phyloP scores from a whole-genome alignment of 2,888 invertebrate species.

The Alsophila aescularia region DNA sequence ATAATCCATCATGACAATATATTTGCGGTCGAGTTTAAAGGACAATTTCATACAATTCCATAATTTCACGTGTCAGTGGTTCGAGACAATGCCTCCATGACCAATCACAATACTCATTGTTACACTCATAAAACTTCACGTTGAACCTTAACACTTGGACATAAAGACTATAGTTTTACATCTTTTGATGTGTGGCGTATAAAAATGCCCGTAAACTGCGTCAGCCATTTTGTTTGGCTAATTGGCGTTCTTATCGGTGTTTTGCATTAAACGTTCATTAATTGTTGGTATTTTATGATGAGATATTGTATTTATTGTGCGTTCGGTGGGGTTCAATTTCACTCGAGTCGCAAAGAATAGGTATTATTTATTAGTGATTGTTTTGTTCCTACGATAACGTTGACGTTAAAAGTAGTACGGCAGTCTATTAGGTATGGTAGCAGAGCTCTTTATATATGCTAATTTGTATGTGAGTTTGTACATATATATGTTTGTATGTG shows the following conservation, averaged over 20 bases:
- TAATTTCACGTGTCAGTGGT: conserved; percentile 55
- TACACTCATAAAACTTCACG: conserved; percentile 26
- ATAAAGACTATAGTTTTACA: conserved; percentile 20
- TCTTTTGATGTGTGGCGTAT: conserved; percentile 15
- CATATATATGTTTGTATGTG: no score
- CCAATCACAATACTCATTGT: conserved; percentile 55
- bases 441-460: no score
- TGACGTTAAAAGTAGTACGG: no score
- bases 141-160: conserved; percentile 25
- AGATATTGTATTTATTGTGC: conserved; percentile 65
- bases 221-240: conserved; percentile 67
- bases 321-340: conserved; percentile 37
- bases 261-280: conserved; percentile 71
- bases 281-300: conserved; percentile 65
- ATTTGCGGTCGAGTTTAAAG: conserved; percentile 28
- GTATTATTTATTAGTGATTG: no score
- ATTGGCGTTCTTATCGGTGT: conserved; percentile 74
- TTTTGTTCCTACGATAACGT: no score
- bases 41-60: conserved; percentile 41
- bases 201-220: conserved; percentile 57
- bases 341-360: no score
- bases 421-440: no score
- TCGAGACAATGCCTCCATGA: conserved; percentile 54
- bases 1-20: conserved; percentile 13
- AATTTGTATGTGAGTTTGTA: no score